Conservation (phyloP, 2,888 invertebrate species). For the Lepidocyrtinus sp. region DNA sequence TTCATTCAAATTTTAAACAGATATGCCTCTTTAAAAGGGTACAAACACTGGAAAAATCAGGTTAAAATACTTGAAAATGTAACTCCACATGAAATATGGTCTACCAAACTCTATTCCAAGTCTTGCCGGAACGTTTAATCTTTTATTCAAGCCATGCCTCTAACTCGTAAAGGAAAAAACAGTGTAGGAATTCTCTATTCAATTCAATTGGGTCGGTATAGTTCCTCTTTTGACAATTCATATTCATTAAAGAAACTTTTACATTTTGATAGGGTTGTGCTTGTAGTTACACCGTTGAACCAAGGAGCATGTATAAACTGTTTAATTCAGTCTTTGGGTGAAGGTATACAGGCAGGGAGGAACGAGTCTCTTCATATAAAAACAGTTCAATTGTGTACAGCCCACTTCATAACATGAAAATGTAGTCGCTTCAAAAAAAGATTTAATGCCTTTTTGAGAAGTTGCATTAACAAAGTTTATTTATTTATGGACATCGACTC, state of each 20-base stretch:
- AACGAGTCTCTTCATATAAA: not conserved
- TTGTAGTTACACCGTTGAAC: too few relatives aligned
- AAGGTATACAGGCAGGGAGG: not conserved
- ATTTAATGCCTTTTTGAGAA: conserved; percentile 42
- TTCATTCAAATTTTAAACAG: not conserved
- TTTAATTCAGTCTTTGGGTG: not conserved
- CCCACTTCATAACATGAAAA: conserved; percentile 32
- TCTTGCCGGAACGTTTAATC: conserved; percentile 53
- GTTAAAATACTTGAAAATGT: too few relatives aligned
- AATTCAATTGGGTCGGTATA: not conserved
- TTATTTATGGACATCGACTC: conserved; percentile 46
- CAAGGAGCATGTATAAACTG: too few relatives aligned
- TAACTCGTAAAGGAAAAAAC: too few relatives aligned
- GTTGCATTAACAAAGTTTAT: conserved; percentile 25
- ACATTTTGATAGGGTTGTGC: not conserved
- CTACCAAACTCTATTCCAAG: too few relatives aligned
- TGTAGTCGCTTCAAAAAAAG: conserved; percentile 20
- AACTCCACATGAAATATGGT: too few relatives aligned
- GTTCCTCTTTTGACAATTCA: conserved; percentile 1
- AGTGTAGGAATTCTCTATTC: conserved; percentile 1
- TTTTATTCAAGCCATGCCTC: conserved; percentile 37
- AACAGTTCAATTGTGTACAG: not conserved
- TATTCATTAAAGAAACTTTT: conserved; percentile 1
- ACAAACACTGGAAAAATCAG: not conserved
- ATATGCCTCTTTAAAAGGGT: not conserved